Evolutionary conservation across 1,140 invertebrate genomes (phyloP).

Genomic region (Drosophila sulfurigaster): DNA sequence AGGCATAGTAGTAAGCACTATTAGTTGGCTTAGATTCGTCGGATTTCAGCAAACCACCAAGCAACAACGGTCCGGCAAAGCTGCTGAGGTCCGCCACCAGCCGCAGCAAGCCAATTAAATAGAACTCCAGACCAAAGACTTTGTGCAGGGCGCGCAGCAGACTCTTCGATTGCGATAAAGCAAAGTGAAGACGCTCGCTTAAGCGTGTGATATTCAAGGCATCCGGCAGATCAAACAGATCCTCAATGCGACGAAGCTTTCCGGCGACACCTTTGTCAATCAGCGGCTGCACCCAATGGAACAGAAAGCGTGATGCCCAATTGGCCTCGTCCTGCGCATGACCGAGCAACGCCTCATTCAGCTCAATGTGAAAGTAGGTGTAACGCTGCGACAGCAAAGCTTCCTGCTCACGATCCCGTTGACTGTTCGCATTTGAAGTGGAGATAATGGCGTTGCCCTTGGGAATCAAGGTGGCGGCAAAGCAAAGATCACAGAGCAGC

Average conservation of each 20-base stretch:
- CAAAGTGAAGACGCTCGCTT: slow-evolving; percentile 68
- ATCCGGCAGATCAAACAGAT: slow-evolving; percentile 94
- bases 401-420: slow-evolving; percentile 87
- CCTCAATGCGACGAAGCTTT: slow-evolving; percentile 90
- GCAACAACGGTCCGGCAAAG: slow-evolving; percentile 95
- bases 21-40: slow-evolving; percentile 74
- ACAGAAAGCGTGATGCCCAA: slow-evolving; percentile 91
- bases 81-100: slow-evolving; percentile 92
- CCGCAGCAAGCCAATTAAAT: slow-evolving; percentile 94
- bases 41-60: slow-evolving; percentile 85
- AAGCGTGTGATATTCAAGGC: slow-evolving; percentile 68
- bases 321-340: slow-evolving; percentile 92
- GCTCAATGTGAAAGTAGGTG: slow-evolving; percentile 83
- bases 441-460: slow-evolving; percentile 71
- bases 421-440: neutral
- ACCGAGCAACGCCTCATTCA: slow-evolving; percentile 89
- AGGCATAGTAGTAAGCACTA: slow-evolving; percentile 90
- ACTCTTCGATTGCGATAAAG: slow-evolving; percentile 81
- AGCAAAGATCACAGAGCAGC: slow-evolving; percentile 87
- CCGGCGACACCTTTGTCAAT: slow-evolving; percentile 92
- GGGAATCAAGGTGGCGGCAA: slow-evolving; percentile 88
- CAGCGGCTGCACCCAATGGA: slow-evolving; percentile 95
- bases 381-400: slow-evolving; percentile 85
- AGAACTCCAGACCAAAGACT: slow-evolving; percentile 95
- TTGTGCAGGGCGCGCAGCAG: slow-evolving; percentile 91